Percentiles rank a stretch among this genome's conserved stretches.
phyloP scores from a whole-genome alignment of 2,113 vertebrate species.

The Albula goreensis region DNA sequence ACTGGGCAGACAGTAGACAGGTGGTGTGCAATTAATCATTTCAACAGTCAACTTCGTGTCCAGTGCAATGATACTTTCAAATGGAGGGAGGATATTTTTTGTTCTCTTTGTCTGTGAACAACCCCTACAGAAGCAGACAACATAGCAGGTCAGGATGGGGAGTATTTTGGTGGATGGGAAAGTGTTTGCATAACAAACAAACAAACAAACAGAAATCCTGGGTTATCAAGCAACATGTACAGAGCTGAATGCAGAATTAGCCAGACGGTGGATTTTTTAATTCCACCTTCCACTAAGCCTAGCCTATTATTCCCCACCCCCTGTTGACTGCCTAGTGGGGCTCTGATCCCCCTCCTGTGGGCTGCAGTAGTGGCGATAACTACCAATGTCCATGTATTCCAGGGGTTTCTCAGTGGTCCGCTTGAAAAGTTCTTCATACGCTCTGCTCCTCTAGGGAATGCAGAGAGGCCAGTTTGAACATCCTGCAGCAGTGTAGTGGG shows the following conservation, averaged over 20 bases:
- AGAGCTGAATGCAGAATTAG: neutral
- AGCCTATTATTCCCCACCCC: neutral
- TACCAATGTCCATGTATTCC: neutral
- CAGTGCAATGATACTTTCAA: constrained; percentile 1
- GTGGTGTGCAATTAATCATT: constrained; percentile 24
- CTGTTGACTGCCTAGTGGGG: neutral
- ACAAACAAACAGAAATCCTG: too few species aligned
- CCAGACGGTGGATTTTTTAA: neutral
- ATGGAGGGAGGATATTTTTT: neutral
- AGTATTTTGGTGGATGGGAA: too few species aligned
- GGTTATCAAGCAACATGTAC: neutral
- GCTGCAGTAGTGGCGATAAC: neutral
- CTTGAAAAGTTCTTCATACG: too few species aligned
- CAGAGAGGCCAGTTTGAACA: neutral
- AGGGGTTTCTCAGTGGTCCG: too few species aligned
- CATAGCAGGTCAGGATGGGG: too few species aligned
- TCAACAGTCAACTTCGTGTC: neutral
- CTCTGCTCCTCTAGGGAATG: neutral
- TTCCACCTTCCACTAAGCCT: neutral
- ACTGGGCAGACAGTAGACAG: constrained; percentile 3
- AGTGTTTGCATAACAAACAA: too few species aligned
- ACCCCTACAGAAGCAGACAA: neutral
- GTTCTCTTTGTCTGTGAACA: neutral
- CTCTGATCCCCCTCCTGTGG: neutral
- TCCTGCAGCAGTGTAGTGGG: neutral